Conservation (phyloP, 2,113 vertebrate species). For the Lagopus muta region DNA sequence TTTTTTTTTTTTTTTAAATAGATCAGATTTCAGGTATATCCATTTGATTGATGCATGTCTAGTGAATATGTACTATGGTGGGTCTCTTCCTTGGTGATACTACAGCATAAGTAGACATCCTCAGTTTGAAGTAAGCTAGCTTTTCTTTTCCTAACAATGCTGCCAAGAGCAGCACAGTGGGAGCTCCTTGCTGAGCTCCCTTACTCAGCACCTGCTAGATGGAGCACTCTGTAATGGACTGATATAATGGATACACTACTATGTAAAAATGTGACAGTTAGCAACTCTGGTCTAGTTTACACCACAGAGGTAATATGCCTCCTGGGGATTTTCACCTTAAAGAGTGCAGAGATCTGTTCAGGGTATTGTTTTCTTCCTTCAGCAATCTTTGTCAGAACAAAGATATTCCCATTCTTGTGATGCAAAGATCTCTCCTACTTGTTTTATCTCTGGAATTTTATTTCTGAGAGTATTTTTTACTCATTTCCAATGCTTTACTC, state of each 20-base stretch:
- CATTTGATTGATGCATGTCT: background rate
- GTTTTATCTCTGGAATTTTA: background rate
- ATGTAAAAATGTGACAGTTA: background rate
- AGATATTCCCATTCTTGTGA: background rate
- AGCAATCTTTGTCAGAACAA: background rate
- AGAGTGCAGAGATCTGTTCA: background rate
- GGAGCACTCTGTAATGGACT: background rate
- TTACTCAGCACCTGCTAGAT: background rate
- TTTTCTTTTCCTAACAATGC: background rate
- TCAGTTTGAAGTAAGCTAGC: background rate
- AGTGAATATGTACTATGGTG: background rate
- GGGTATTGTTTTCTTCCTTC: background rate
- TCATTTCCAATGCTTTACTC: background rate
- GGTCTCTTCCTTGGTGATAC: background rate
- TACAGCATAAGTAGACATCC: background rate
- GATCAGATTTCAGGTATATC: background rate
- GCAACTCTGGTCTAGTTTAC: background rate
- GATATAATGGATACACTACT: background rate
- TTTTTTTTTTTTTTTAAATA: rapidly evolving
- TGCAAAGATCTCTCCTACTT: background rate
- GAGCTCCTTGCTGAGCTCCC: background rate
- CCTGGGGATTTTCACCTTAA: background rate
- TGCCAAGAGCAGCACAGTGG: rapidly evolving
- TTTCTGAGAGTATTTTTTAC: background rate
- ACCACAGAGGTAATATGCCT: background rate